phyloP scores from a whole-genome alignment of 30 jellyfish, hydroid and myxozoan genomes.

The Pelagia noctiluca region DNA sequence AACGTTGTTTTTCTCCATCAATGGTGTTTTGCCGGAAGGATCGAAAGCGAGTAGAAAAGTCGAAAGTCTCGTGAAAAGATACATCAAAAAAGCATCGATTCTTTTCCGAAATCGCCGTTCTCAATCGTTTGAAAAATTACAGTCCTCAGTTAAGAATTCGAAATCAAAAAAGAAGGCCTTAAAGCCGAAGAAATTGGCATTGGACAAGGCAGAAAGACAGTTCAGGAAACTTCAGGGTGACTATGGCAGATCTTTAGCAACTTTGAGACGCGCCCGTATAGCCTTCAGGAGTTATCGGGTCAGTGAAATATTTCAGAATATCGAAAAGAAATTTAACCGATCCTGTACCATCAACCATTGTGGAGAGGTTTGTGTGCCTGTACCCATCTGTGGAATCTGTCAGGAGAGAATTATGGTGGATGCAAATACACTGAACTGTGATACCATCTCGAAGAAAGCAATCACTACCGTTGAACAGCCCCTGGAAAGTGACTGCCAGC shows the following conservation, averaged over 20 bases:
- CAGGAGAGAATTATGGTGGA: slow-evolving; percentile 57
- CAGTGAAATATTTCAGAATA: slow-evolving; percentile 25
- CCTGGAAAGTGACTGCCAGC: slow-evolving; percentile 13
- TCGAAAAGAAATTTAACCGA: slow-evolving; percentile 37
- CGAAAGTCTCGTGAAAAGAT: not conserved
- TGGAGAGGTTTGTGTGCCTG: slow-evolving; percentile 32
- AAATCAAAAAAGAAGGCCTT: not conserved
- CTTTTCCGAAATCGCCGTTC: slow-evolving; percentile 2
- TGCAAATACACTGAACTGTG: slow-evolving; percentile 51
- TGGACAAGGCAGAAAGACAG: not conserved
- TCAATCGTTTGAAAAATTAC: slow-evolving; percentile 8
- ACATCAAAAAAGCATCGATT: not conserved
- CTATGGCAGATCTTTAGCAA: slow-evolving; percentile 1
- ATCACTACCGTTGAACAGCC: slow-evolving; percentile 49
- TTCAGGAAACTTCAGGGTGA: not conserved
- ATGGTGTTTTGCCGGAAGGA: slow-evolving; percentile 22
- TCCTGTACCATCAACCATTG: slow-evolving; percentile 27
- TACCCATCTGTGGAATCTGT: slow-evolving; percentile 66
- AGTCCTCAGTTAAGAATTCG: not conserved
- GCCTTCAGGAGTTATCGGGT: slow-evolving; percentile 62
- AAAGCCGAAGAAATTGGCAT: not conserved
- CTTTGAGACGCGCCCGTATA: slow-evolving; percentile 18
- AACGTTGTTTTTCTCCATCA: slow-evolving; percentile 9
- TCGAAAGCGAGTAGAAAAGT: not conserved
- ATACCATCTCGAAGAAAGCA: slow-evolving; percentile 20